These are phyloP conservation scores for Achlya flavicornis DNA, from an alignment of 2,888 invertebrate species.

Conservation along the genomic window DNA sequence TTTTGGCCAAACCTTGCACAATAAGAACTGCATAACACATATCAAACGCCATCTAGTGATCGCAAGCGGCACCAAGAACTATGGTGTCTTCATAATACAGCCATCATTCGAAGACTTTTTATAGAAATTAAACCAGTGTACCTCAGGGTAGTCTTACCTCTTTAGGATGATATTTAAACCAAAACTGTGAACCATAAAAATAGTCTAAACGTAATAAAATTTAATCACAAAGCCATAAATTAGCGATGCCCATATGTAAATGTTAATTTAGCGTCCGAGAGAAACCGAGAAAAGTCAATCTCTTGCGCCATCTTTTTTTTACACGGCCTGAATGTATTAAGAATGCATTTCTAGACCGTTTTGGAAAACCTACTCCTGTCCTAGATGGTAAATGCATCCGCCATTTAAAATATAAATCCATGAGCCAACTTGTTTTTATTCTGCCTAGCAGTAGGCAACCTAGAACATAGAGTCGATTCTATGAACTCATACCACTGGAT, in stretches of 20 bases:
- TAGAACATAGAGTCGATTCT: slow-evolving; percentile 73
- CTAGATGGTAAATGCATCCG: slow-evolving; percentile 70
- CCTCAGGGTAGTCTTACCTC: not conserved
- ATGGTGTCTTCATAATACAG: not conserved
- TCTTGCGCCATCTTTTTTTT: slow-evolving; percentile 27
- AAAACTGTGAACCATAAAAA: not conserved
- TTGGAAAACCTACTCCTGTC: slow-evolving; percentile 65
- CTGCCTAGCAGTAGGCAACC: slow-evolving; percentile 65
- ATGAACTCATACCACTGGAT: slow-evolving; percentile 52
- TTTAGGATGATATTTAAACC: not conserved
- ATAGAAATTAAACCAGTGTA: not conserved
- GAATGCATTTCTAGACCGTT: slow-evolving; percentile 64
- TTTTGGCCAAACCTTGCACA: not conserved
- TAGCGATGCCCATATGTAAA: slow-evolving; percentile 33
- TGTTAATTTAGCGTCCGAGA: slow-evolving; percentile 30
- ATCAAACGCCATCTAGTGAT: not conserved
- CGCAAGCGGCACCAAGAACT: not conserved
- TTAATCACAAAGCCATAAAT: slow-evolving; percentile 34
- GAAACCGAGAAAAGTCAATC: slow-evolving; percentile 26
- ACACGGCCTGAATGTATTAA: slow-evolving; percentile 35
- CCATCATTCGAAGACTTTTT: not conserved
- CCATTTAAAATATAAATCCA: slow-evolving; percentile 67
- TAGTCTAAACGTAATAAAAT: slow-evolving; percentile 24
- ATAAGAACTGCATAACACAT: not conserved
- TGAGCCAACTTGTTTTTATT: slow-evolving; percentile 70